These are phyloP conservation scores for Odocoileus virginianus DNA, from an alignment of 2,113 vertebrate genomes.

Conservation along the genomic window DNA sequence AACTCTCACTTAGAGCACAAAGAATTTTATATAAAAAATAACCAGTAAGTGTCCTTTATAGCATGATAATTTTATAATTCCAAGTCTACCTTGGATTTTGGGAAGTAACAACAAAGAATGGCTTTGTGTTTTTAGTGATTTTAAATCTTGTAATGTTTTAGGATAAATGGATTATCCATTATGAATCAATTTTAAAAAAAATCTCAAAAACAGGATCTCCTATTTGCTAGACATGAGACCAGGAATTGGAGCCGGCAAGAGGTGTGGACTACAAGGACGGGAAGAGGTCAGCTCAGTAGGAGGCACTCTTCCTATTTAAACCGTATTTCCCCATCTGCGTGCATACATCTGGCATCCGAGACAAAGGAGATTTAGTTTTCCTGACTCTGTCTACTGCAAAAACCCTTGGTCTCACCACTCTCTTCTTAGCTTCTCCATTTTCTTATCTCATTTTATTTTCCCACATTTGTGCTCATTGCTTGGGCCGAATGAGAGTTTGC, in stretches of 20 bases:
- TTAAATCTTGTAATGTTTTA: not conserved
- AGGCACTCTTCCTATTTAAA: not conserved
- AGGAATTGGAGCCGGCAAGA: not conserved
- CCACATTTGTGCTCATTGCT: not conserved
- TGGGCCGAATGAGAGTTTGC: not conserved
- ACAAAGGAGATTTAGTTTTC: not conserved
- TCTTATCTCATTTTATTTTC: not conserved
- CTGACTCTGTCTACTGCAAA: not conserved
- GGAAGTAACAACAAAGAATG: not conserved
- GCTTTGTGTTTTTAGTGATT: not conserved
- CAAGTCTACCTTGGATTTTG: not conserved
- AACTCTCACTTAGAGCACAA: not conserved
- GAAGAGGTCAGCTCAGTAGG: not conserved
- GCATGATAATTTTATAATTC: not conserved
- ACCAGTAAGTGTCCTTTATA: not conserved
- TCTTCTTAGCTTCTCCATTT: not conserved
- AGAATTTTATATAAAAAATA: not conserved
- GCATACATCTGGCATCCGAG: too few species aligned
- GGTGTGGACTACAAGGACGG: fast-evolving
- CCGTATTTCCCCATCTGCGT: fast-evolving
- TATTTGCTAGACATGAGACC: not conserved
- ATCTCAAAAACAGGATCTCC: not conserved
- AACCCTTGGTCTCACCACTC: not conserved
- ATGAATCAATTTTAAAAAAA: not conserved
- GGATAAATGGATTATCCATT: not conserved